Percentiles rank a stretch among this genome's conserved stretches.
Evolutionary conservation across 92 coral and sea anemone species (phyloP).

Genomic region (Muricea muricata): DNA sequence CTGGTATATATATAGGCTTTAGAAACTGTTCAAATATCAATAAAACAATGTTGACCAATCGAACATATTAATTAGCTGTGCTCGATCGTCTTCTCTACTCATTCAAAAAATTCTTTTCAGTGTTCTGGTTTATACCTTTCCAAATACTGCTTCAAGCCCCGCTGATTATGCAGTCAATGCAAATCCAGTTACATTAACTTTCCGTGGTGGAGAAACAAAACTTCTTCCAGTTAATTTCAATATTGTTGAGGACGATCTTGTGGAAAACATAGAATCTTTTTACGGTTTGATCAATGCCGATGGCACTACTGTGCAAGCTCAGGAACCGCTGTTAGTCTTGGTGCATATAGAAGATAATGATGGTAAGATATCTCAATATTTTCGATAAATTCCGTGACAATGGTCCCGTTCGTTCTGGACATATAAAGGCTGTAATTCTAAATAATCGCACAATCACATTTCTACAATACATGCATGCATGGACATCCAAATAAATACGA

Average conservation of each 20-base stretch:
- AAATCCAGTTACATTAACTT: neutral
- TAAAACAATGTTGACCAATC: too few relatives aligned
- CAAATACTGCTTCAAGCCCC: constrained; percentile 1
- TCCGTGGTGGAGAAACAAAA: constrained; percentile 26
- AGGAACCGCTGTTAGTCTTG: neutral
- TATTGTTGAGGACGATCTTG: constrained; percentile 19
- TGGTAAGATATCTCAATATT: neutral
- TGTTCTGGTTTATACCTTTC: constrained; percentile 27
- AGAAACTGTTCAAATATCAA: too few relatives aligned
- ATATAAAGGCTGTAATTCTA: neutral
- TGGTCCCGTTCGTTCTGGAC: neutral
- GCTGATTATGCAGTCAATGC: constrained; percentile 12
- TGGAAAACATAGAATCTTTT: constrained; percentile 19
- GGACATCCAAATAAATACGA: too few relatives aligned
- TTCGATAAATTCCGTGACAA: neutral
- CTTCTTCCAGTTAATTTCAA: neutral
- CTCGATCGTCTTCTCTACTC: too few relatives aligned
- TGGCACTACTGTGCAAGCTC: neutral
- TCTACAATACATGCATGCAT: too few relatives aligned
- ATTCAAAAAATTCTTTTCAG: neutral
- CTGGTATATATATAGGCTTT: too few relatives aligned
- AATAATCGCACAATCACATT: neutral
- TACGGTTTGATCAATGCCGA: constrained; percentile 18
- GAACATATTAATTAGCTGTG: too few relatives aligned
- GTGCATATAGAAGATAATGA: constrained; percentile 25